Percentiles rank a stretch among this genome's conserved stretches.
These are phyloP conservation scores for Sebastes trivittatus DNA, from an alignment of 2,797 vertebrate genomes.

Conservation along the genomic window DNA sequence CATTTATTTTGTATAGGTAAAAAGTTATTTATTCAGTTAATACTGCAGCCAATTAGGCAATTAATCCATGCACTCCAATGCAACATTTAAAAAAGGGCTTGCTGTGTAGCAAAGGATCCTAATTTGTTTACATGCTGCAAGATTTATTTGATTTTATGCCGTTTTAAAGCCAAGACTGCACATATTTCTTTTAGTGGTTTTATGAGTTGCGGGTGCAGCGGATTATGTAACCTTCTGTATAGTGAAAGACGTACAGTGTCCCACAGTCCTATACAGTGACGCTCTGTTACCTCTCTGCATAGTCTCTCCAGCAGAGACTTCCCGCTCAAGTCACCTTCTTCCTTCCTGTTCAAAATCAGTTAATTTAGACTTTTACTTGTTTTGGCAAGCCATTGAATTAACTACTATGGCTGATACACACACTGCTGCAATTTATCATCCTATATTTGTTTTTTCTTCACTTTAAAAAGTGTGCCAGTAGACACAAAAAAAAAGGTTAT, in stretches of 20 bases:
- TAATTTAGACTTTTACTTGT: slow-evolving; percentile 40
- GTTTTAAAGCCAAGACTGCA: slow-evolving; percentile 22
- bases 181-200: slow-evolving; percentile 49
- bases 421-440: slow-evolving; percentile 2
- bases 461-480: not conserved
- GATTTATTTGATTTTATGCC: slow-evolving; percentile 30
- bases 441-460: not conserved
- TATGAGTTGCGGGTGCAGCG: slow-evolving; percentile 40
- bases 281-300: slow-evolving; percentile 68
- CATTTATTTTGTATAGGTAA: not conserved
- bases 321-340: slow-evolving; percentile 40
- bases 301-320: slow-evolving; percentile 41
- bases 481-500: not conserved
- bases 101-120: not conserved
- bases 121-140: slow-evolving; percentile 3
- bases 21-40: not conserved
- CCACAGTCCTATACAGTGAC: slow-evolving; percentile 68
- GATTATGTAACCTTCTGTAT: slow-evolving; percentile 68
- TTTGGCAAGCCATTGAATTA: slow-evolving; percentile 38
- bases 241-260: slow-evolving; percentile 77
- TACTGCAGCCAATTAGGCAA: not conserved
- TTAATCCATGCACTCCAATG: not conserved
- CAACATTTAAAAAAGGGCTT: not conserved
- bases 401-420: slow-evolving; percentile 12
- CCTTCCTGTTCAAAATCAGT: slow-evolving; percentile 60